Evolutionary conservation across 1,140 invertebrate genomes (phyloP).

Genomic region (Hycleus cichorii): DNA sequence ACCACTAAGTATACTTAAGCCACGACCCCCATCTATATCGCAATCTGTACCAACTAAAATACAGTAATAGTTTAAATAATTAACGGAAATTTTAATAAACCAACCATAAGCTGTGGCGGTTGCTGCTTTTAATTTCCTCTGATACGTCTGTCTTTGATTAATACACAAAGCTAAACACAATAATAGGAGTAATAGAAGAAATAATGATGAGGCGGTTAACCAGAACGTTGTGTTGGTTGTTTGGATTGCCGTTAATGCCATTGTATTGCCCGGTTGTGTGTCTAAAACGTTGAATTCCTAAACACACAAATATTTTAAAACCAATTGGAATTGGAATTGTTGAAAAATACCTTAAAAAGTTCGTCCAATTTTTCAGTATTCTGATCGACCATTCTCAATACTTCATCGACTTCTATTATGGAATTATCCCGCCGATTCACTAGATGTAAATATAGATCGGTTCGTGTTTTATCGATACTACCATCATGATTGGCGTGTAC

Average conservation of each 20-base stretch:
- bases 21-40: slow-evolving; percentile 58
- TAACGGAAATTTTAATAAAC: slow-evolving; percentile 13
- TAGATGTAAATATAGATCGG: slow-evolving; percentile 88
- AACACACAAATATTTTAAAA: slow-evolving; percentile 4
- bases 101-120: slow-evolving; percentile 88
- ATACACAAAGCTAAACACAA: slow-evolving; percentile 72
- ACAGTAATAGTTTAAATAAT: background rate
- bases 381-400: slow-evolving; percentile 77
- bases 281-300: slow-evolving; percentile 83
- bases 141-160: slow-evolving; percentile 74
- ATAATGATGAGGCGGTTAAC: slow-evolving; percentile 71
- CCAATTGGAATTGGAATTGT: background rate
- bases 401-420: slow-evolving; percentile 79
- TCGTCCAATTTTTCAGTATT: slow-evolving; percentile 84
- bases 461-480: slow-evolving; percentile 87
- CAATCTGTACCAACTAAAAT: slow-evolving; percentile 54
- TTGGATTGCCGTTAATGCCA: slow-evolving; percentile 47
- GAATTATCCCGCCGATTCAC: slow-evolving; percentile 85
- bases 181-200: slow-evolving; percentile 68
- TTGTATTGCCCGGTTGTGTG: slow-evolving; percentile 70
- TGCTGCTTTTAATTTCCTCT: slow-evolving; percentile 83
- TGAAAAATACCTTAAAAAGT: slow-evolving; percentile 66
- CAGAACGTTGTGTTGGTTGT: slow-evolving; percentile 56
- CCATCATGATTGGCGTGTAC: slow-evolving; percentile 89
- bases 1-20: slow-evolving; percentile 57